Evolutionary conservation across 2,113 vertebrate genomes (phyloP), one percentile per base, ranked within the genome.

Genomic region (Probosciger aterrimus): DNA sequence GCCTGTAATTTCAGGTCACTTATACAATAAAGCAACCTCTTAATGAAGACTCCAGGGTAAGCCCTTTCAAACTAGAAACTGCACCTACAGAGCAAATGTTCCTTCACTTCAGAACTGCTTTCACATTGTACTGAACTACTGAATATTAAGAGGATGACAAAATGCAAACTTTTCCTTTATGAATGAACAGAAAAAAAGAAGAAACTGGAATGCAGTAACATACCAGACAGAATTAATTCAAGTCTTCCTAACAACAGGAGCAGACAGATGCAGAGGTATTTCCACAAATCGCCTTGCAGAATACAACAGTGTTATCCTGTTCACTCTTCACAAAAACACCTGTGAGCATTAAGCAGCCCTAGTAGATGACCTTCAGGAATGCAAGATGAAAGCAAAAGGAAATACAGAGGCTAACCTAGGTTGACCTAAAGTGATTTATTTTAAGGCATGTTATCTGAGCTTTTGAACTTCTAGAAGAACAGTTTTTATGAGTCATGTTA

Each of bases 341-440:
- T 1, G 11, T 1, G 4, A 79, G 62, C 41, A 7, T 31, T 10
- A 22, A 1, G 16, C 28, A 86, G 49, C 37, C 25, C 70, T 3
- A 23, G 30, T 0, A 39, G 6, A 25, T 1, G 0, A 7, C 4
- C 33, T 33, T 53, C 19, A 41, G 25, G 30, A 92, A 60, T 0
- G 2, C 17, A 46, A 43, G 52, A 30, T 3, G 7, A 4, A 68
- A 65, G 31, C 1, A 0, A 80, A 95, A 76, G 55, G 25, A 59
- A 64, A 82, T 53, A 83, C 8, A 2, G 60, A 67, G 71, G 46
- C 39, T 65, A 59, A 33, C 79, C 33, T 9, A 7, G 35, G 41
- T 18, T 86, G 62, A 49, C 14, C 64, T 57, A 44, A 78, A 67
- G 7, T 7, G 6, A 37, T 92, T 88, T 93, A 90, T 93, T 95